A percentile compares a stretch with the other conserved stretches of the same genome.
These are phyloP conservation scores for Unio pictorum DNA, from an alignment of 2,888 invertebrate genomes.

Conservation along the genomic window DNA sequence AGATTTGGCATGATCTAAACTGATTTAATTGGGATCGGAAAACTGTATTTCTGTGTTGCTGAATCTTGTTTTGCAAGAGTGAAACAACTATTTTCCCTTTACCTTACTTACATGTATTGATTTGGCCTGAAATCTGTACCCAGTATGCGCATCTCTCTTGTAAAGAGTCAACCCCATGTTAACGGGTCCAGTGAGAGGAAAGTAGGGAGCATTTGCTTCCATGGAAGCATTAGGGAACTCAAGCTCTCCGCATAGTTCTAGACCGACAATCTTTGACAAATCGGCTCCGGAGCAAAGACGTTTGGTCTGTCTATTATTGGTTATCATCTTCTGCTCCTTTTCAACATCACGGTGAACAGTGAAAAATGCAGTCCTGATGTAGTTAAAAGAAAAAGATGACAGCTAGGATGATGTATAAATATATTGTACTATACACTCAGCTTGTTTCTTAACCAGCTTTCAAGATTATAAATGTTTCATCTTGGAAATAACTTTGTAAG, in stretches of 20 bases:
- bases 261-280: constrained; percentile 82
- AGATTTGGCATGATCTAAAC: too few species aligned
- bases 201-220: constrained; percentile 71
- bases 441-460: neutral
- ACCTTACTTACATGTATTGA: constrained; percentile 39
- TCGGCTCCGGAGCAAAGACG: constrained; percentile 63
- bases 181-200: constrained; percentile 66
- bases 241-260: constrained; percentile 88
- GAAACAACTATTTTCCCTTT: neutral
- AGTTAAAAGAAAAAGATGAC: constrained; percentile 2
- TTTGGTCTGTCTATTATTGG: constrained; percentile 76
- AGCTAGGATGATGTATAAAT: too few species aligned
- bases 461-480: neutral
- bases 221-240: constrained; percentile 78
- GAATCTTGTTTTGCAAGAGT: too few species aligned
- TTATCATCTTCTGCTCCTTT: constrained; percentile 79
- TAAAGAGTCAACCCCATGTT: constrained; percentile 45
- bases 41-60: too few species aligned
- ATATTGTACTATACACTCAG: too few species aligned
- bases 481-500: too few species aligned
- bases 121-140: constrained; percentile 61
- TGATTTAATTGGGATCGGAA: too few species aligned
- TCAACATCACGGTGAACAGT: constrained; percentile 73
- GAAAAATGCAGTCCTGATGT: constrained; percentile 62
- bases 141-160: constrained; percentile 62